These are phyloP conservation scores for Olivierus martensii DNA, from an alignment of 1,140 invertebrate species.

Conservation along the genomic window DNA sequence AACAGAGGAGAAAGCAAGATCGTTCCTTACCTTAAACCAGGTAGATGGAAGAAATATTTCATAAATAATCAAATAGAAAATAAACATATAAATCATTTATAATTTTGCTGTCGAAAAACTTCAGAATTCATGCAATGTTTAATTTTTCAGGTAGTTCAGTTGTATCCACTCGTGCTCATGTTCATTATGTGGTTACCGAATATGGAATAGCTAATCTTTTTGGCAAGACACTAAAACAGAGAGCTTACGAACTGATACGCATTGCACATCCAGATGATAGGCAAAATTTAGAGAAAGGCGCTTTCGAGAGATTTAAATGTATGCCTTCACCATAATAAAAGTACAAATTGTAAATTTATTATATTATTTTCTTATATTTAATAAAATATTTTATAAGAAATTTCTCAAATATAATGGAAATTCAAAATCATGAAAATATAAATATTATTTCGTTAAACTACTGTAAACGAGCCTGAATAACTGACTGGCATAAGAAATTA, in stretches of 20 bases:
- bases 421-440: no score
- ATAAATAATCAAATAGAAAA: no score
- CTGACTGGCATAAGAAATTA: no score
- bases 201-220: constrained; percentile 79
- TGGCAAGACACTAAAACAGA: constrained; percentile 71
- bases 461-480: no score
- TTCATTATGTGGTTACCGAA: constrained; percentile 85
- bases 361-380: no score
- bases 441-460: no score
- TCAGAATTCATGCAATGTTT: no score
- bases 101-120: no score
- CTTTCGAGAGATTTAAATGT: constrained; percentile 69
- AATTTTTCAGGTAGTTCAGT: constrained; percentile 63
- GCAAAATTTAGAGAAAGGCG: constrained; percentile 66
- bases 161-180: constrained; percentile 81
- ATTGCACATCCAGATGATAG: constrained; percentile 82
- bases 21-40: constrained; percentile 59
- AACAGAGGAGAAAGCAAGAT: constrained; percentile 80
- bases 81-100: no score
- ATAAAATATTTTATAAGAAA: no score
- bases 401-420: no score
- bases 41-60: constrained; percentile 32
- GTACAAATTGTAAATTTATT: no score
- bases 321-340: constrained; percentile 47
- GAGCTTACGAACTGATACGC: constrained; percentile 75